Percentiles rank a stretch among this genome's conserved stretches.
These are phyloP conservation scores for Elysia crispata DNA, from an alignment of 2,888 invertebrate species.

Conservation along the genomic window DNA sequence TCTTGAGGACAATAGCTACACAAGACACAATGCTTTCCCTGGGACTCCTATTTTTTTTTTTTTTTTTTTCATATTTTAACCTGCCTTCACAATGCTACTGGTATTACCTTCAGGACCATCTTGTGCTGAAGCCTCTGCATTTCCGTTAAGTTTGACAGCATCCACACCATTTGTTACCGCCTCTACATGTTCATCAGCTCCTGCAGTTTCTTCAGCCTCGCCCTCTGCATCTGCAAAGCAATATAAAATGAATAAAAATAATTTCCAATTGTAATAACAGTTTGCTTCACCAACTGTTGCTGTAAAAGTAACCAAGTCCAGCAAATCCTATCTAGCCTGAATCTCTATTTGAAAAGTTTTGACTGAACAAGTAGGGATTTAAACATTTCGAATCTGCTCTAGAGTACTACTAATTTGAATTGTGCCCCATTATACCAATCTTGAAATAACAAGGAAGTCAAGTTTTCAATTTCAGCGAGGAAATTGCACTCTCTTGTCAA, in stretches of 20 bases:
- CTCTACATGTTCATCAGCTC: neutral
- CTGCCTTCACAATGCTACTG: neutral
- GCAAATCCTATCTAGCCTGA: too few species aligned
- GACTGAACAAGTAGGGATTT: too few species aligned
- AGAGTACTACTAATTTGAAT: too few species aligned
- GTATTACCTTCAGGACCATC: neutral
- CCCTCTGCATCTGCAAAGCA: neutral
- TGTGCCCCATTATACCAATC: too few species aligned
- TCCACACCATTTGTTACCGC: slow-evolving; percentile 34
- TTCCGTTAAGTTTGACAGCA: slow-evolving; percentile 16
- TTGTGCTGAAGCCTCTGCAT: slow-evolving; percentile 22
- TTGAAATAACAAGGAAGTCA: too few species aligned
- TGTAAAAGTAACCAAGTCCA: neutral
- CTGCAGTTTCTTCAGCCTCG: neutral
- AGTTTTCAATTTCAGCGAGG: too few species aligned
- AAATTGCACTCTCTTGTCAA: too few species aligned
- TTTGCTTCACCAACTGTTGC: neutral
- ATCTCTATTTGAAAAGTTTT: too few species aligned
- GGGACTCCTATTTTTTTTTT: neutral
- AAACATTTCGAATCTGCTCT: too few species aligned
- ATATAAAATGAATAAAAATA: neutral
- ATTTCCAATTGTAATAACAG: neutral
- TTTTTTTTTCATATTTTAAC: neutral
- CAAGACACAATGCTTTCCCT: too few species aligned
- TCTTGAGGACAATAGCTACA: too few species aligned